Conservation (phyloP, 2,888 invertebrate genomes). For the Lymantria monacha region DNA sequence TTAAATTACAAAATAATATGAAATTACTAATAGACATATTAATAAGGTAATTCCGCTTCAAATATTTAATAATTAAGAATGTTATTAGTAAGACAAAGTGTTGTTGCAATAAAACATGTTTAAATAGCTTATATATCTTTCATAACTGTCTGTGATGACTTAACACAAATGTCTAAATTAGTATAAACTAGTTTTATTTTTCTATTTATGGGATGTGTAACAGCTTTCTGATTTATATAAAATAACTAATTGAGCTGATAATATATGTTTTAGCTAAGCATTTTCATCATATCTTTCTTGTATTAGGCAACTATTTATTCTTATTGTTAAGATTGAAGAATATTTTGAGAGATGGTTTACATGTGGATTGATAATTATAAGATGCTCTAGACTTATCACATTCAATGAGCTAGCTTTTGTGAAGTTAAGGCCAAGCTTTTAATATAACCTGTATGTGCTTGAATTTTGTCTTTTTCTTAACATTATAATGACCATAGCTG, state of each 20-base stretch:
- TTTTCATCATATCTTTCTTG: slow-evolving; percentile 33
- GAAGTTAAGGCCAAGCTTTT: slow-evolving; percentile 49
- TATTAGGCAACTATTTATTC: slow-evolving; percentile 13
- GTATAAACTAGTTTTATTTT: slow-evolving; percentile 36
- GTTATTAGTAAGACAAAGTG: not conserved
- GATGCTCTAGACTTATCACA: slow-evolving; percentile 25
- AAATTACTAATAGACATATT: slow-evolving; percentile 6
- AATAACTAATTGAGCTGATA: not conserved
- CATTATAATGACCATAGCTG: not conserved
- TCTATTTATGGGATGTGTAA: slow-evolving; percentile 34
- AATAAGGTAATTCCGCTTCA: slow-evolving; percentile 19
- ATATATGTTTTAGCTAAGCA: slow-evolving; percentile 16
- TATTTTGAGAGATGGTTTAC: slow-evolving; percentile 68
- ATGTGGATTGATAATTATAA: slow-evolving; percentile 20
- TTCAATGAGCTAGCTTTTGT: slow-evolving; percentile 54
- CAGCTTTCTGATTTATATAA: slow-evolving; percentile 13
- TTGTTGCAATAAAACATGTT: not conserved
- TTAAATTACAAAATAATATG: slow-evolving; percentile 13
- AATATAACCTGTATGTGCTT: slow-evolving; percentile 61
- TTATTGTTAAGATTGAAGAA: slow-evolving; percentile 38
- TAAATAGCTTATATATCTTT: not conserved
- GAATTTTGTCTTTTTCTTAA: slow-evolving; percentile 25
- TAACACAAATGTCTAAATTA: slow-evolving; percentile 28
- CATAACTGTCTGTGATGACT: slow-evolving; percentile 34
- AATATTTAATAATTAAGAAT: not conserved